Evolutionary conservation across 2,888 invertebrate genomes (phyloP).

Genomic region (Sarcophaga subvicina): DNA sequence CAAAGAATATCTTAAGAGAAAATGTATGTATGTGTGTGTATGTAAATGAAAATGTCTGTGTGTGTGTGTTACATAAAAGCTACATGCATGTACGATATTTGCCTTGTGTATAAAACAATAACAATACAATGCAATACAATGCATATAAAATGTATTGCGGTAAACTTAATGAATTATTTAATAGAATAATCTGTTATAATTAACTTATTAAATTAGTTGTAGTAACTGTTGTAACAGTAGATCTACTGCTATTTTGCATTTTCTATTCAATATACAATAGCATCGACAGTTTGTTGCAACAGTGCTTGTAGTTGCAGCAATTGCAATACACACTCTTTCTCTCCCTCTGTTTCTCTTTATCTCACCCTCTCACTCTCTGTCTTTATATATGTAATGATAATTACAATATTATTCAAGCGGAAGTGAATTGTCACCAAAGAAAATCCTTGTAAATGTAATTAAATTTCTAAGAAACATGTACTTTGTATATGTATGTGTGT

Average conservation of each 20-base stretch:
- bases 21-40: background rate
- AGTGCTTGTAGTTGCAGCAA: background rate
- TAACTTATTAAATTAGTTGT: constrained; percentile 54
- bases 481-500: background rate
- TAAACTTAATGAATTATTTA: constrained; percentile 58
- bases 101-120: background rate
- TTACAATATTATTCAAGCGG: constrained; percentile 26
- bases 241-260: constrained; percentile 13
- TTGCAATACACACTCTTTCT: background rate
- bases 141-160: constrained; percentile 14
- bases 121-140: background rate
- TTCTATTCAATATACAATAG: background rate
- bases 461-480: constrained; percentile 2
- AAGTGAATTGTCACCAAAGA: constrained; percentile 41
- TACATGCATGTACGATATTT: background rate
- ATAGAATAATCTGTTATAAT: constrained; percentile 56
- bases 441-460: constrained; percentile 34
- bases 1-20: background rate
- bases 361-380: too few species aligned
- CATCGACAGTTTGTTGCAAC: background rate
- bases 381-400: background rate
- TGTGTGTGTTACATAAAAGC: background rate
- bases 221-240: background rate
- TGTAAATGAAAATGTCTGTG: background rate
- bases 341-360: too few species aligned